Conservation (phyloP, 2,797 vertebrate species). For the Lepilemur septentrionalis region DNA sequence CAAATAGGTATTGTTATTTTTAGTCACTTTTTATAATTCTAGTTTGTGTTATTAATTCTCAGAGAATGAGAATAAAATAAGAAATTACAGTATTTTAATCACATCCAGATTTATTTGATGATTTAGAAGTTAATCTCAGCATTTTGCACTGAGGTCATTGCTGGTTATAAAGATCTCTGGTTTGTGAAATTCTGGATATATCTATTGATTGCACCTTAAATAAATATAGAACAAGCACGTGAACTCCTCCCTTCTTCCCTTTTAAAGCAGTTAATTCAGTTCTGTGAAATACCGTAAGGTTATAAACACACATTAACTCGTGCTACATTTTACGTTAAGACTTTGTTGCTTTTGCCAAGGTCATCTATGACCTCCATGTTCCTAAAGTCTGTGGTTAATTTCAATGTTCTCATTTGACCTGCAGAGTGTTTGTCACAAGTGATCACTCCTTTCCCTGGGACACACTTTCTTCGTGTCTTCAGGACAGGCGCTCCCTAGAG, state of each 20-base stretch:
- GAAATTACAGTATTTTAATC: slow-evolving; percentile 22
- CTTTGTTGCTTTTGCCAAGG: background rate
- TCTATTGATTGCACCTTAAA: background rate
- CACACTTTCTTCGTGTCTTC: background rate
- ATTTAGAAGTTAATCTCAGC: background rate
- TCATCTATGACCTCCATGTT: background rate
- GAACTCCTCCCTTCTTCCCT: background rate
- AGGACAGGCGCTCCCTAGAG: background rate
- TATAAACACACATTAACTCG: background rate
- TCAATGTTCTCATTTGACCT: background rate
- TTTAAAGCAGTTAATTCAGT: background rate
- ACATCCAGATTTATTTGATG: background rate
- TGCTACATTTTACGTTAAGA: background rate
- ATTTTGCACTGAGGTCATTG: background rate
- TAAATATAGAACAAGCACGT: background rate
- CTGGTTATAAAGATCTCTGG: background rate
- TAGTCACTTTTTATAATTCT: slow-evolving; percentile 2
- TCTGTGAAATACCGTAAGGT: background rate
- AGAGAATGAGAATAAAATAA: slow-evolving; percentile 41
- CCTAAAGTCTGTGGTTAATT: background rate
- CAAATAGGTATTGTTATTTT: slow-evolving; percentile 8
- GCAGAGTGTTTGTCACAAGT: background rate
- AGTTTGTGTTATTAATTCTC: background rate
- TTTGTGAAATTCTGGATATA: background rate
- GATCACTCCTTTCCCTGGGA: background rate